phyloP scores from a whole-genome alignment of 2,888 invertebrate species.

The Pycnomerus fuliginosus region DNA sequence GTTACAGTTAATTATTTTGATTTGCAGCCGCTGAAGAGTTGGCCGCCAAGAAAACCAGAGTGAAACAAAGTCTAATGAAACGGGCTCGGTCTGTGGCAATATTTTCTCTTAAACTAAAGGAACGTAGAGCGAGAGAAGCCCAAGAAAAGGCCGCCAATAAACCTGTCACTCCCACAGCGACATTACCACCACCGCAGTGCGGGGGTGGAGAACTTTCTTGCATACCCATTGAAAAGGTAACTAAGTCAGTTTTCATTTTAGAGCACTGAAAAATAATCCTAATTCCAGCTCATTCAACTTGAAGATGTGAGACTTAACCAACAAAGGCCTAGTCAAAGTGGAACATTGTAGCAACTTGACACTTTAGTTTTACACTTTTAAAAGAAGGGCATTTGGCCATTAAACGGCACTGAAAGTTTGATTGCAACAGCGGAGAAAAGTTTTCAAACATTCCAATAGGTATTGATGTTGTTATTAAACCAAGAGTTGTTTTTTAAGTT shows the following conservation, averaged over 20 bases:
- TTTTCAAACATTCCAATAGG: too few species aligned
- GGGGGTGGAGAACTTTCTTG: constrained; percentile 81
- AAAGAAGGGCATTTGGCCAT: constrained; percentile 6
- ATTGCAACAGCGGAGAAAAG: too few species aligned
- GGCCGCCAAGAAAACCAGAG: constrained; percentile 65
- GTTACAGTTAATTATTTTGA: too few species aligned
- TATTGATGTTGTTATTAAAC: too few species aligned
- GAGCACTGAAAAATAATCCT: background rate
- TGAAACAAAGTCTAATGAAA: constrained; percentile 77
- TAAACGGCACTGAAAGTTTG: too few species aligned
- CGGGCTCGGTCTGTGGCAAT: constrained; percentile 83
- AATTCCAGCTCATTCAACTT: constrained; percentile 65
- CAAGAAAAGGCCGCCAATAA: constrained; percentile 64
- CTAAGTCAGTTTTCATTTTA: constrained; percentile 1
- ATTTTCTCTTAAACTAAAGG: constrained; percentile 78
- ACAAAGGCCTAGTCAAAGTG: constrained; percentile 40
- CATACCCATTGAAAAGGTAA: constrained; percentile 78
- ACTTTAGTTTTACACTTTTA: constrained; percentile 2
- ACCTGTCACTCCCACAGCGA: constrained; percentile 51
- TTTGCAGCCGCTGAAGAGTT: constrained; percentile 58
- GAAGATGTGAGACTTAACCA: constrained; percentile 58
- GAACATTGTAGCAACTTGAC: constrained; percentile 43
- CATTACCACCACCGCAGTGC: constrained; percentile 61
- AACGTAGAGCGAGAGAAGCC: constrained; percentile 76
- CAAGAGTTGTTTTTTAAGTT: constrained; percentile 13